Evolutionary conservation across 2,113 vertebrate species (phyloP).

Genomic region (Galbula dea): DNA sequence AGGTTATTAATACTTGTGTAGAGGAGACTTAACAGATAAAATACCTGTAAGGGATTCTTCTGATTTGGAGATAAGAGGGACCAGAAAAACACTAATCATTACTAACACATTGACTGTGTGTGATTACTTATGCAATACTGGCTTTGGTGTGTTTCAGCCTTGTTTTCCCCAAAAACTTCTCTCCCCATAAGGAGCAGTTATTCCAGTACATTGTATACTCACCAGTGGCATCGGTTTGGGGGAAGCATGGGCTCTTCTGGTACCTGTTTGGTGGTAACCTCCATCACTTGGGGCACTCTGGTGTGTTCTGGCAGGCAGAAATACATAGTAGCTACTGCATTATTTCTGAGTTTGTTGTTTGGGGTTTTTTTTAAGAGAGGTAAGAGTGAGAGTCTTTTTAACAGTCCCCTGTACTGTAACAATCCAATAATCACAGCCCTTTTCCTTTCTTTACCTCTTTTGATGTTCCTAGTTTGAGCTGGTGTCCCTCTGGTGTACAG

Average conservation of each 20-base stretch:
- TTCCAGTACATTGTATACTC: not conserved
- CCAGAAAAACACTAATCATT: not conserved
- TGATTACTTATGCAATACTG: not conserved
- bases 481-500: slow-evolving; percentile 86
- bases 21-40: not conserved
- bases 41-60: not conserved
- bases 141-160: not conserved
- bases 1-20: not conserved
- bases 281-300: not conserved
- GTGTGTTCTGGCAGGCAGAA: not conserved
- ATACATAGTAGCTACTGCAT: not conserved
- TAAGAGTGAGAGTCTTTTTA: slow-evolving; percentile 36
- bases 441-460: slow-evolving; percentile 70
- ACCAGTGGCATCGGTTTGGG: accelerated
- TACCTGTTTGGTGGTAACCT: not conserved
- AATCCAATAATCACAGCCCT: slow-evolving; percentile 54
- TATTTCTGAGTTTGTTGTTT: not conserved
- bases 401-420: slow-evolving; percentile 12
- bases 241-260: not conserved
- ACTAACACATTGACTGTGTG: not conserved
- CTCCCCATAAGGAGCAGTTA: not conserved
- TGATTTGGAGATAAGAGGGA: not conserved
- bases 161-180: not conserved
- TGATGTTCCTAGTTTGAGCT: slow-evolving; percentile 85
- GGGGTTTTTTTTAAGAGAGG: not conserved